Percentiles rank a stretch among this genome's conserved stretches.
phyloP scores from a whole-genome alignment of 2,113 vertebrate species.

The Bos javanicus region DNA sequence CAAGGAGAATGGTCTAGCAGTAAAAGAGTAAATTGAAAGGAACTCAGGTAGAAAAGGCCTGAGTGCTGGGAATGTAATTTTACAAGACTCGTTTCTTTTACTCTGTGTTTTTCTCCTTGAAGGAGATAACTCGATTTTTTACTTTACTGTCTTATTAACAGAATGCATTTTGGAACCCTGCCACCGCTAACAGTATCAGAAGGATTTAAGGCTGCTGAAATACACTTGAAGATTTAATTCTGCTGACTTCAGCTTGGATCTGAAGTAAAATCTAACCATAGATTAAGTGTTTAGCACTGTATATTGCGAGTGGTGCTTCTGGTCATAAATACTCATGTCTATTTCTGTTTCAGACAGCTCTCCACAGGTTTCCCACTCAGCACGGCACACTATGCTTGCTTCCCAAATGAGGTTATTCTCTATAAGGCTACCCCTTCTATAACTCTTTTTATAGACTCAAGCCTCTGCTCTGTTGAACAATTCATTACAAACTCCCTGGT shows the following conservation, averaged over 20 bases:
- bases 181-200: conserved; percentile 87
- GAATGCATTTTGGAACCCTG: conserved; percentile 85
- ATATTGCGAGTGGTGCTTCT: conserved; percentile 82
- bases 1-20: conserved; percentile 66
- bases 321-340: conserved; percentile 84
- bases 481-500: conserved; percentile 53
- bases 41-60: conserved; percentile 70
- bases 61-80: conserved; percentile 71
- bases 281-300: conserved; percentile 88
- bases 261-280: conserved; percentile 84
- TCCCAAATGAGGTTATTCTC: conserved; percentile 80
- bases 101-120: conserved; percentile 71
- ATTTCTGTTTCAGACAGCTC: conserved; percentile 83
- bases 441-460: conserved; percentile 65
- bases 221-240: conserved; percentile 87
- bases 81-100: conserved; percentile 66
- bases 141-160: conserved; percentile 88
- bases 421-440: conserved; percentile 66
- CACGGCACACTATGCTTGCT: conserved; percentile 76
- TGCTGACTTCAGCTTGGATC: conserved; percentile 87
- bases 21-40: conserved; percentile 75
- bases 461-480: conserved; percentile 31
- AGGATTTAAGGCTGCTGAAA: conserved; percentile 86
- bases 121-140: conserved; percentile 84
- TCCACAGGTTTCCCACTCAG: conserved; percentile 72